Base-by-base conservation (phyloP, 2,113 vertebrate species). In the Sakesphorus luctuosus region DNA sequence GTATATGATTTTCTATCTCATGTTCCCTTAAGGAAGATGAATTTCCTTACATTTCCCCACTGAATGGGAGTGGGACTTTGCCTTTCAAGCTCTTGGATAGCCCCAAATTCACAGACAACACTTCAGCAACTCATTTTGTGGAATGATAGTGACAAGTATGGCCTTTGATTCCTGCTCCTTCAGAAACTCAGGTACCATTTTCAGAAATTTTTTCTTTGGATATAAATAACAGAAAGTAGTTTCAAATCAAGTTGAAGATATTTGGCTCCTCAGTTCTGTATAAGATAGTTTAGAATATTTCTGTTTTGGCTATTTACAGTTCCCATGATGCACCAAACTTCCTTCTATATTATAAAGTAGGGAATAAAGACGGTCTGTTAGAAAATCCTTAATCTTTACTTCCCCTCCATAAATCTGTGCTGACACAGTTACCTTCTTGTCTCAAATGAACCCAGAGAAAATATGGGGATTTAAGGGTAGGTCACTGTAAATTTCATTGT, bases 91-190 rank as follows among this genome's bases (percentile, higher is more conserved):
- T 78, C 35, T 56, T 53, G 29, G 3, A 38, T 33, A 84, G 56
- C 36, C 53, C 65, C 15, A 90, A 85, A 88, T 69, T 36, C 35
- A 90, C 49, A 46, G 33, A 85, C 91, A 92, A 77, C 13, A 50
- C 13, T 33, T 26, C 31, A 3, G 6, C 24, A 88, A 66, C 65
- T 76, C 72, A 44, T 26, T 62, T 49, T 33, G 63, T 50, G 13
- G 43, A 53, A 75, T 40, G 38, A 61, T 1, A n/a, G 26, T 35
- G 50, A 65, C 7, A 7, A 74, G 69, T 12, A 44, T 0, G 0
- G 28, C 3, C n/a, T 83, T 66, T 84, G 44, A 73, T 50, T 66
- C 38, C 33, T 46, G 18, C 25, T 86, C 52, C 47, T 66, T 89
- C 23, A 28, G 78, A 76, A 92, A 58, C 7, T 76, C 46, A 23